Evolutionary conservation across 2,113 vertebrate species (phyloP).

Genomic region (Podarcis cretensis): DNA sequence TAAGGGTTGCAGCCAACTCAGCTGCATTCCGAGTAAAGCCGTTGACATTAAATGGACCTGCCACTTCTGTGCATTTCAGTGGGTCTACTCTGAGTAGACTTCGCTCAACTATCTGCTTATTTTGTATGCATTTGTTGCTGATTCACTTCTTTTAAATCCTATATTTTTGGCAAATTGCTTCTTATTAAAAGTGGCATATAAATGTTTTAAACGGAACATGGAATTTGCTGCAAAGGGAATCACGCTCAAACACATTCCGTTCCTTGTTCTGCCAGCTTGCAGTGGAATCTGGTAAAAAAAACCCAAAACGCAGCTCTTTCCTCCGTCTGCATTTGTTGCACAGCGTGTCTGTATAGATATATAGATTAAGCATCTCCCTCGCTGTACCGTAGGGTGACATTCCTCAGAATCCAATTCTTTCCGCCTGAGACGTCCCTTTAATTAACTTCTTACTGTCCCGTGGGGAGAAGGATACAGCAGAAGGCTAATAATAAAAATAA

Average conservation of each 20-base stretch:
- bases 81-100: too few species aligned
- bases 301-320: background rate
- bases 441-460: conserved; percentile 9
- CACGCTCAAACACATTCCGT: accelerated
- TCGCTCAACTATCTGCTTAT: too few species aligned
- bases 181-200: background rate
- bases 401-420: background rate
- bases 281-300: background rate
- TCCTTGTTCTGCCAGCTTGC: background rate
- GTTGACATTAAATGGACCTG: too few species aligned
- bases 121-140: background rate
- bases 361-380: background rate
- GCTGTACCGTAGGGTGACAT: background rate
- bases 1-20: too few species aligned
- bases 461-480: background rate
- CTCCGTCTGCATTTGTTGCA: background rate
- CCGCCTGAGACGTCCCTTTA: conserved; percentile 10
- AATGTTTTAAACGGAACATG: background rate
- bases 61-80: too few species aligned
- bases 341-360: background rate
- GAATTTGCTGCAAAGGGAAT: background rate
- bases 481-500: conserved; percentile 19
- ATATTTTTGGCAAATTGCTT: too few species aligned
- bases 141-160: background rate
- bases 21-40: too few species aligned